phyloP scores from a whole-genome alignment of 2,113 vertebrate species.

The Dendropsophus ebraccatus region DNA sequence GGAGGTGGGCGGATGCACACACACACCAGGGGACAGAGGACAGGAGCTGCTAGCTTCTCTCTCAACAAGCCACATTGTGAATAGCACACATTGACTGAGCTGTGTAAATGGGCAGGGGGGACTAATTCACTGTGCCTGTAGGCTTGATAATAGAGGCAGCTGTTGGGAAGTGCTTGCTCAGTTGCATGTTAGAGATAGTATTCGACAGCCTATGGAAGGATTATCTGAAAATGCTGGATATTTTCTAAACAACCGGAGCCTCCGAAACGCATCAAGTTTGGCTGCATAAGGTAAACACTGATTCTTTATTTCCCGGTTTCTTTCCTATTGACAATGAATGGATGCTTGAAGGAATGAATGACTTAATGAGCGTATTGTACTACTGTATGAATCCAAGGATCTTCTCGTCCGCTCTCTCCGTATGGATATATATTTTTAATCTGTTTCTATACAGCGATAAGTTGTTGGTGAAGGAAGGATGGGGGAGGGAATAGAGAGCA shows the following conservation, averaged over 20 bases:
- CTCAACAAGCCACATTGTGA: constrained; percentile 74
- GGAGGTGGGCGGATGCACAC: constrained; percentile 78
- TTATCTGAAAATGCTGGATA: constrained; percentile 61
- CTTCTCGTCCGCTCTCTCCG: not conserved
- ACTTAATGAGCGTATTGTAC: constrained; percentile 8
- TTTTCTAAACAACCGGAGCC: constrained; percentile 63
- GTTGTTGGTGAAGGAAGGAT: not conserved
- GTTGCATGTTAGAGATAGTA: constrained; percentile 76
- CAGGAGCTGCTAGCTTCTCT: constrained; percentile 71
- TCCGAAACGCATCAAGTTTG: constrained; percentile 62
- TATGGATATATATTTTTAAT: constrained; percentile 14
- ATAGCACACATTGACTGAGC: constrained; percentile 82
- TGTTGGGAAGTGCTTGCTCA: constrained; percentile 78
- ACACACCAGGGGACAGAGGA: constrained; percentile 72
- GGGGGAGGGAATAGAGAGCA: not conserved
- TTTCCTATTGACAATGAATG: constrained; percentile 59
- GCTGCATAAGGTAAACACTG: constrained; percentile 64
- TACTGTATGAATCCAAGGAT: constrained; percentile 22
- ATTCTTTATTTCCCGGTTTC: constrained; percentile 28
- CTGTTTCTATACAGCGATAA: not conserved
- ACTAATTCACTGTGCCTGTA: constrained; percentile 81
- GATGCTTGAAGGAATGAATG: constrained; percentile 41
- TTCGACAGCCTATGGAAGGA: constrained; percentile 64
- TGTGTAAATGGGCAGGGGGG: constrained; percentile 78
- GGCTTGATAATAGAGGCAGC: constrained; percentile 86